Base-by-base conservation (phyloP, 2,888 invertebrate genomes). In the Drosophila recens region DNA sequence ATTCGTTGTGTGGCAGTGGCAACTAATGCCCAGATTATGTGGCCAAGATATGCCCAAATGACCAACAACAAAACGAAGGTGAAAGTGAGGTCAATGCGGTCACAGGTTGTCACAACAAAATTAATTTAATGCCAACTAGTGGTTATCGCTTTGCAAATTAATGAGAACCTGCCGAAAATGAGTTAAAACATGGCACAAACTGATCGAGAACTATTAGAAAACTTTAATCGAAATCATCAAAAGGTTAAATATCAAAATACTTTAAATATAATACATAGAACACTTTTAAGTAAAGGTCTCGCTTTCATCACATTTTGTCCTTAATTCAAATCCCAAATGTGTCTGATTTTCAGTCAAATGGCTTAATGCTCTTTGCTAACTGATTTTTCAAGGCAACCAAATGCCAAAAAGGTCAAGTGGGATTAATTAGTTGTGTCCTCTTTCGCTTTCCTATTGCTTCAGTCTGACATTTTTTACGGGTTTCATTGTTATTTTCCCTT, bases 11-110 rank as follows among this genome's bases (percentile, higher is more conserved):
- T 33, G 46, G 11, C 51, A 65, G 30, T 73, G 67, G 62, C 65
- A 61, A 79, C 75, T 73, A 75, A 79, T 72, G 63, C 69, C 46
- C 57, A 48, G 80, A 71, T 80, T 79, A 79, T 69, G 61, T 43
- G 59, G 20, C 15, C 27, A 48, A 64, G 59, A 72, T 68, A 54
- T 52, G 27, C 3, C 27, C 46, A 51, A 59, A 43, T 59, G 57
- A 49, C 65, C 64, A 42, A n/a, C 45, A n/a, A 10, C 36, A 23
- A 52, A 15, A 8, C 17, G 20, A 67, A 80, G 69, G 69, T 70
- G 68, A 64, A 43, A 56, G 65, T 63, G 54, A 67, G 66, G 61
- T 76, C 66, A 70, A 13, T 20, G 42, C 51, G 53, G 45, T 57
- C 38, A 46, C 1, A 51, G 23, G 43, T 57, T 51, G 10, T 38